Evolutionary conservation across 2,888 invertebrate species (phyloP).

Genomic region (Polymixis flavicincta): DNA sequence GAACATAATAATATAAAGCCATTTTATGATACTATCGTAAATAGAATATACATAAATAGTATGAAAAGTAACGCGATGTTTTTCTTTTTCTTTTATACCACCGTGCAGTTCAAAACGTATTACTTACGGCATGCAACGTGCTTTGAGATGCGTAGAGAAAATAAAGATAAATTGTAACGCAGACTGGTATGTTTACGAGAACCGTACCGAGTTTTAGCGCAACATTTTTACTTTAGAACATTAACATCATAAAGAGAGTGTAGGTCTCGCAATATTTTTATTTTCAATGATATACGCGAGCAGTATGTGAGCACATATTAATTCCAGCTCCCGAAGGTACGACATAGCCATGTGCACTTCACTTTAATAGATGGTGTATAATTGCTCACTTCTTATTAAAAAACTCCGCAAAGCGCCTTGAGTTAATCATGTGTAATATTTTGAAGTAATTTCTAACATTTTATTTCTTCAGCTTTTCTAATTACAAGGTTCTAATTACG

Average conservation of each 20-base stretch:
- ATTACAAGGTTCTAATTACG: constrained; percentile 17
- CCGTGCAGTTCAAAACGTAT: constrained; percentile 21
- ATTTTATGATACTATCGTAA: constrained; percentile 16
- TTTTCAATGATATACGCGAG: constrained; percentile 36
- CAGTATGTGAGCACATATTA: constrained; percentile 29
- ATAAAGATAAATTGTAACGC: constrained; percentile 48
- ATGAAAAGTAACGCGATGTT: constrained; percentile 12
- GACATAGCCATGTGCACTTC: constrained; percentile 41
- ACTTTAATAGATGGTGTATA: constrained; percentile 44
- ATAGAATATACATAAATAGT: constrained; percentile 9
- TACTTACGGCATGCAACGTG: constrained; percentile 36
- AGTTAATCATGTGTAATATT: constrained; percentile 43
- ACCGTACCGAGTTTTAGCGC: constrained; percentile 38
- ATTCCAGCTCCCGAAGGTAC: constrained; percentile 44
- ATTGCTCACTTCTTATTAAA: constrained; percentile 56
- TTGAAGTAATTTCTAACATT: constrained; percentile 26
- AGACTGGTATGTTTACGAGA: constrained; percentile 51
- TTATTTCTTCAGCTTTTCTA: constrained; percentile 7
- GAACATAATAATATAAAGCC: constrained; percentile 30
- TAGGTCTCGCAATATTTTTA: constrained; percentile 26
- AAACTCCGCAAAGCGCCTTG: constrained; percentile 26
- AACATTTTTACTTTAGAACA: constrained; percentile 53
- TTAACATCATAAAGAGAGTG: constrained; percentile 48
- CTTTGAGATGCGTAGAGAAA: constrained; percentile 26
- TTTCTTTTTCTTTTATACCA: constrained; percentile 23